A percentile compares a stretch with the other conserved stretches of the same genome.
phyloP scores from a whole-genome alignment of 2,113 vertebrate species.

The Patagioenas fasciata region DNA sequence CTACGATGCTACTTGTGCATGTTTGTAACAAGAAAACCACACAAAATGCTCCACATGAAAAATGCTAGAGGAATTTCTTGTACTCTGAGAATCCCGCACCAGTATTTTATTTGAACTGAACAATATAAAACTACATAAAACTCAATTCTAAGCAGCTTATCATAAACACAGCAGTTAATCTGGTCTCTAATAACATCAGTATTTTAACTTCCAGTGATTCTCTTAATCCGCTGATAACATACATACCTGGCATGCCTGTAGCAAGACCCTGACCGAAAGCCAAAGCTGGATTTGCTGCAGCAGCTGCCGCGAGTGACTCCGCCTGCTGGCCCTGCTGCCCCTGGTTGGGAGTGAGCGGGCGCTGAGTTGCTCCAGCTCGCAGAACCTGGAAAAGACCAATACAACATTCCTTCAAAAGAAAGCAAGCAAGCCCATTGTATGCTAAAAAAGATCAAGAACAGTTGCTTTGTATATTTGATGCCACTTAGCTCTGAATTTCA shows the following conservation, averaged over 20 bases:
- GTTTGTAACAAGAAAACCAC: not conserved
- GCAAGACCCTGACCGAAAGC: slow-evolving; percentile 89
- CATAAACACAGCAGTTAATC: not conserved
- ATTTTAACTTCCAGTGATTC: not conserved
- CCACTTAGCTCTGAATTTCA: not conserved
- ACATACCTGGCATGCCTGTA: slow-evolving; percentile 91
- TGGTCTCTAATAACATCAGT: not conserved
- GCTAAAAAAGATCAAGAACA: not conserved
- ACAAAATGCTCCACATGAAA: not conserved
- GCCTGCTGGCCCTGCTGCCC: slow-evolving; percentile 92
- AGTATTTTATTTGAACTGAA: not conserved
- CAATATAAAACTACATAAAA: not conserved
- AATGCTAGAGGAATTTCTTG: not conserved
- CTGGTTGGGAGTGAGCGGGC: slow-evolving; percentile 93
- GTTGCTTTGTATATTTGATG: not conserved
- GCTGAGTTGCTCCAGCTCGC: slow-evolving; percentile 89
- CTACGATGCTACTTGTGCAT: accelerated
- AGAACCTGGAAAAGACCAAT: slow-evolving; percentile 82
- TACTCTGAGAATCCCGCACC: not conserved
- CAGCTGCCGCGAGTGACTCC: slow-evolving; percentile 90
- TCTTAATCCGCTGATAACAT: slow-evolving; percentile 8
- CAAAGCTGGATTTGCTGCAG: slow-evolving; percentile 89
- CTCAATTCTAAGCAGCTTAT: not conserved
- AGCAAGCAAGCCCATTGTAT: not conserved
- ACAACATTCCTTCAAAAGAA: slow-evolving; percentile 11